These are phyloP conservation scores for Brenthis hecate DNA, from an alignment of 2,888 invertebrate species.

Conservation along the genomic window DNA sequence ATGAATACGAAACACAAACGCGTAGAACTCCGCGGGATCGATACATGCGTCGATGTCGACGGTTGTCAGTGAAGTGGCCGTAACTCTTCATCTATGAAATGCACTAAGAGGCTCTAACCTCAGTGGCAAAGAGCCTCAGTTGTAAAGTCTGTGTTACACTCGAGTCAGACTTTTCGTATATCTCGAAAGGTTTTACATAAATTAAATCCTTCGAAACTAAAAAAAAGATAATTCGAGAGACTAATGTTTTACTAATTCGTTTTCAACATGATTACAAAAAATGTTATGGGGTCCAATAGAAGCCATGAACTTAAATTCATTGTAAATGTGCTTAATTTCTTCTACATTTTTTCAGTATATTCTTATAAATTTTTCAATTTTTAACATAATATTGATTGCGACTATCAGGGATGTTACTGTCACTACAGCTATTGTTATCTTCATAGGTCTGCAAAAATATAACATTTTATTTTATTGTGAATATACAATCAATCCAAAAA, in stretches of 20 bases:
- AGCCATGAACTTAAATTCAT: not conserved
- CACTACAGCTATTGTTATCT: slow-evolving; percentile 69
- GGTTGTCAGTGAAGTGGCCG: slow-evolving; percentile 62
- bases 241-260: slow-evolving; percentile 6
- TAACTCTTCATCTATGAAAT: slow-evolving; percentile 63
- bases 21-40: slow-evolving; percentile 30
- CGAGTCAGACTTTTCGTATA: not conserved
- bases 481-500: no score
- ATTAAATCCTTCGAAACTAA: not conserved
- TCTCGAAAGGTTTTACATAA: not conserved
- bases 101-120: slow-evolving; percentile 45
- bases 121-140: slow-evolving; percentile 52
- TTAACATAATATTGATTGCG: slow-evolving; percentile 60
- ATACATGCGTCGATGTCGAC: slow-evolving; percentile 56
- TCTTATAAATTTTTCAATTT: slow-evolving; percentile 55
- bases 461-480: not conserved
- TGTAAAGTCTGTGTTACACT: slow-evolving; percentile 11
- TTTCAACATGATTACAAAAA: not conserved
- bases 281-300: no score
- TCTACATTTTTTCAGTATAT: slow-evolving; percentile 6
- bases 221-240: not conserved
- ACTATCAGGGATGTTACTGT: slow-evolving; percentile 65
- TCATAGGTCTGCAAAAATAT: slow-evolving; percentile 66
- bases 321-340: not conserved
- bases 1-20: slow-evolving; percentile 28